These are phyloP conservation scores for Phataginus tricuspis DNA, from an alignment of 2,797 vertebrate species.

Conservation along the genomic window DNA sequence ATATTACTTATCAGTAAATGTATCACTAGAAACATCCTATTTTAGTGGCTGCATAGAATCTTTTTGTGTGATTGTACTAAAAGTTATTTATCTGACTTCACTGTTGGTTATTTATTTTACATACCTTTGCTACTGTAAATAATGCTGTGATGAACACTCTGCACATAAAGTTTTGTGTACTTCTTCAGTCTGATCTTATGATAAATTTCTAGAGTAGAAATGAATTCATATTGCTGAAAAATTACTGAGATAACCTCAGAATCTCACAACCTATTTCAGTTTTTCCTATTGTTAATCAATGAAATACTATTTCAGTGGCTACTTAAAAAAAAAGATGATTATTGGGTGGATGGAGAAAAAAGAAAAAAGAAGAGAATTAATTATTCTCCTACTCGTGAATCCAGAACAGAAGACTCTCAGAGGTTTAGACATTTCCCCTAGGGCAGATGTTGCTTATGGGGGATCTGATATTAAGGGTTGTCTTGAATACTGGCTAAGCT, in stretches of 20 bases:
- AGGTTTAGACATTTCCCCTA: not conserved
- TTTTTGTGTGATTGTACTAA: constrained; percentile 5
- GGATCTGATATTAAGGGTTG: not conserved
- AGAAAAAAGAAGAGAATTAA: not conserved
- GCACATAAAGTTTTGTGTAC: not conserved
- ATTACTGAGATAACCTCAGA: not conserved
- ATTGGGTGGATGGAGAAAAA: not conserved
- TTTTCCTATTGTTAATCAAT: not conserved
- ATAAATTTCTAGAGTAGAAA: not conserved
- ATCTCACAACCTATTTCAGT: not conserved
- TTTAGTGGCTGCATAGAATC: not conserved
- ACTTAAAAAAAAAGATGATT: not conserved
- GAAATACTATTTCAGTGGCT: not conserved
- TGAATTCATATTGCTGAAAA: not conserved
- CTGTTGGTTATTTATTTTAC: not conserved
- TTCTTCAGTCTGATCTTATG: not conserved
- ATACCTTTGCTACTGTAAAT: not conserved
- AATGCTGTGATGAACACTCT: not conserved
- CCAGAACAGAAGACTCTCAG: not conserved
- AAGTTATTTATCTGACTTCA: not conserved
- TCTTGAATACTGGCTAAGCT: not conserved
- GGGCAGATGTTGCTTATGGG: not conserved
- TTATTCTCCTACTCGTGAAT: not conserved
- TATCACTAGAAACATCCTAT: not conserved
- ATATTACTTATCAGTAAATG: not conserved